Evolutionary conservation across 1,140 invertebrate species (phyloP).

Genomic region (Pantala flavescens): DNA sequence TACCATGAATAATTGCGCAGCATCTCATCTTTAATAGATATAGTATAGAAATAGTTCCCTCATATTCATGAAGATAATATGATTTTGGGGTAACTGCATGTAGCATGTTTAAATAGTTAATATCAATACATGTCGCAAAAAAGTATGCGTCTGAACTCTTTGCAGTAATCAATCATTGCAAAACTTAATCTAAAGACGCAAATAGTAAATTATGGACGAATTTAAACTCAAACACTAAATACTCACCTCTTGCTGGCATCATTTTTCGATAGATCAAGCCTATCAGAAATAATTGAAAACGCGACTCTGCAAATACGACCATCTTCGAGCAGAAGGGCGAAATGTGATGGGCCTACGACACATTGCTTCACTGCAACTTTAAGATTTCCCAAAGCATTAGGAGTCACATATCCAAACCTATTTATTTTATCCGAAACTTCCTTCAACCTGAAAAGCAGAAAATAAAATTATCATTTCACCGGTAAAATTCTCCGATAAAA

Average conservation of each 20-base stretch:
- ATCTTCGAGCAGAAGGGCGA: slow-evolving; percentile 87
- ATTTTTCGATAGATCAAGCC: slow-evolving; percentile 76
- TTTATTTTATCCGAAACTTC: slow-evolving; percentile 88
- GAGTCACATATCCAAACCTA: slow-evolving; percentile 65
- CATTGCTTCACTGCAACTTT: slow-evolving; percentile 70
- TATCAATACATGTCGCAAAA: too few relatives aligned
- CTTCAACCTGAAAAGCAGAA: slow-evolving; percentile 52
- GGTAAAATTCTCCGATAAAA: too few relatives aligned
- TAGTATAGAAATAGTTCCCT: too few relatives aligned
- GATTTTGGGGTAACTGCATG: too few relatives aligned
- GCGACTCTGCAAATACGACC: slow-evolving; percentile 81
- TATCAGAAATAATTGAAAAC: slow-evolving; percentile 81
- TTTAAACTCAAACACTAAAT: background rate
- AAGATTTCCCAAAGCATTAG: slow-evolving; percentile 63
- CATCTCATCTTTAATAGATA: too few relatives aligned
- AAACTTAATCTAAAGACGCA: too few relatives aligned
- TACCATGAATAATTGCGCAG: too few relatives aligned
- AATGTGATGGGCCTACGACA: slow-evolving; percentile 79
- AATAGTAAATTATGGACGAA: slow-evolving; percentile 16
- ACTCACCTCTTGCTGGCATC: slow-evolving; percentile 68
- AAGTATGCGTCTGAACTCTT: too few relatives aligned
- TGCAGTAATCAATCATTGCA: too few relatives aligned
- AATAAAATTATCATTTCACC: background rate
- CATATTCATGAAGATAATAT: too few relatives aligned
- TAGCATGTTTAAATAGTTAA: too few relatives aligned